Evolutionary conservation across 2,797 vertebrate species (phyloP), one percentile per base, ranked within the genome.

Genomic region (Nothura maculosa): DNA sequence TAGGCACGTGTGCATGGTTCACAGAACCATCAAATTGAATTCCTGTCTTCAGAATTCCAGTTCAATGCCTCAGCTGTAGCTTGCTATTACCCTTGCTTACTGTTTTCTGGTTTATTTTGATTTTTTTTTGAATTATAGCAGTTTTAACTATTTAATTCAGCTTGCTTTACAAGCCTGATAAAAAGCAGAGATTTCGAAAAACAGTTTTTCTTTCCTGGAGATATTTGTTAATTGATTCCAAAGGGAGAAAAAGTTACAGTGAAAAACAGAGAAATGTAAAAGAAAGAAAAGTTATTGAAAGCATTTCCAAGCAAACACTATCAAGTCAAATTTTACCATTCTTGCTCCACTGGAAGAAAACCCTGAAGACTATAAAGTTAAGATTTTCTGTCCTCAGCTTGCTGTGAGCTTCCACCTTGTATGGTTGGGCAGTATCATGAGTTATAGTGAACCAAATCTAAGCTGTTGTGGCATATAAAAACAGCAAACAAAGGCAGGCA

Each of bases 381-480:
- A 24, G 15, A 5, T 81, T 91, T 89, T 28, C 73, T 75, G 11
- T 28, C 21, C 43, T 3, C 32, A 36, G 19, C 54, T 89, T 57
- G 34, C 58, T 1, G 2, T 28, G 92, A 87, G 73, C 73, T 69
- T 83, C 58, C 58, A 12, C 32, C 30, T 52, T 8, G 2, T n/a
- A 10, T 9, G 43, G 5, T 48, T 74, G 30, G 14, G 12, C 50
- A 36, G 75, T 50, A 90, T 73, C 67, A n/a, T 22, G 89, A 94
- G 60, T 48, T 50, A 93, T 85, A 92, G 81, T 22, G 85, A 96
- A 82, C 81, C 91, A 84, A 84, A 92, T 82, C 70, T 87, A 91
- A 96, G 64, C 80, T 72, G 80, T 90, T 90, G 81, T 92, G 84
- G 94, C 94, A 90, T 81, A 89, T 68, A 79, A 96, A 97, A 96